phyloP scores from a whole-genome alignment of 2,888 invertebrate species.

The Cheilosia variabilis region DNA sequence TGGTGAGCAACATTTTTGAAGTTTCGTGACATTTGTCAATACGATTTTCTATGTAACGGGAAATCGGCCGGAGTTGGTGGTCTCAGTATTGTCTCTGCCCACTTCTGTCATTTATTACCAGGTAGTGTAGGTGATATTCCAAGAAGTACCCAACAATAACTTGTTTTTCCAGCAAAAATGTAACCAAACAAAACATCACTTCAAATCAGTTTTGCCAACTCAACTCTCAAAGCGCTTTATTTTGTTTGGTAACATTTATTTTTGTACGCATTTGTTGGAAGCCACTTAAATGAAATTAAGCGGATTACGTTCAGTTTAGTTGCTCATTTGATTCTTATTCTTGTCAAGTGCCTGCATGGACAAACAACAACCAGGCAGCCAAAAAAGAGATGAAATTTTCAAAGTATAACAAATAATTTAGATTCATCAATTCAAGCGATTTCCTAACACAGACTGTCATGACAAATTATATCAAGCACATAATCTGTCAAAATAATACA shows the following conservation, averaged over 20 bases:
- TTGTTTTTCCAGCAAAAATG: too few relatives aligned
- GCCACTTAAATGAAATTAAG: slow-evolving; percentile 46
- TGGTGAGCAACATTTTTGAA: too few relatives aligned
- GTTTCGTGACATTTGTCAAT: too few relatives aligned
- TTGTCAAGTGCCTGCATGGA: neutral
- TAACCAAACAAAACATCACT: too few relatives aligned
- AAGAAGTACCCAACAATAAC: too few relatives aligned
- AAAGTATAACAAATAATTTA: slow-evolving; percentile 33
- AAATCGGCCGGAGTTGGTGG: too few relatives aligned
- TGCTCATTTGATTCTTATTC: slow-evolving; percentile 37
- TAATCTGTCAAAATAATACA: slow-evolving; percentile 49
- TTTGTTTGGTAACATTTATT: neutral
- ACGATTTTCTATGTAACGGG: too few relatives aligned
- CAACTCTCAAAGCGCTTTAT: neutral
- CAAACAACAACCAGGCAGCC: neutral
- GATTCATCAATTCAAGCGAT: slow-evolving; percentile 28
- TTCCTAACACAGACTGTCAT: slow-evolving; percentile 35
- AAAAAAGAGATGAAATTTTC: slow-evolving; percentile 27
- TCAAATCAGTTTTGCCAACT: neutral
- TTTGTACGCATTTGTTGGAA: neutral
- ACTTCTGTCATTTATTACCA: too few relatives aligned
- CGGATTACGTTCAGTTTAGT: slow-evolving; percentile 29
- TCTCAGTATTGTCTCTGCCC: too few relatives aligned
- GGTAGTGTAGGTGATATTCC: too few relatives aligned
- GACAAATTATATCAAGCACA: slow-evolving; percentile 47